These are phyloP conservation scores for Stegodyphus dumicola DNA, from an alignment of 1,140 invertebrate species.

Conservation along the genomic window DNA sequence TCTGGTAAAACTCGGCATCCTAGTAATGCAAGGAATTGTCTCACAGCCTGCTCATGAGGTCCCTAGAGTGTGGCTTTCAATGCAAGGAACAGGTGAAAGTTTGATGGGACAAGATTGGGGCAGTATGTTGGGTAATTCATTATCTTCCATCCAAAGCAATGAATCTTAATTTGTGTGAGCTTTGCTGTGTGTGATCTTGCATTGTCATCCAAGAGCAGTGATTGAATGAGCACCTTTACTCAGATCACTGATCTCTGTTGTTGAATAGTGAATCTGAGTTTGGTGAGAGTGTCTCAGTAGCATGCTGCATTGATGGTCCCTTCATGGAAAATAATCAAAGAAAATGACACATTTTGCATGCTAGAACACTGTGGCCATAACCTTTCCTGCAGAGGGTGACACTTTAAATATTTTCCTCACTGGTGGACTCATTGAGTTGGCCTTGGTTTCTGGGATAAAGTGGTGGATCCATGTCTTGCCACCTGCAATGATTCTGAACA, in stretches of 20 bases:
- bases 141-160: not conserved
- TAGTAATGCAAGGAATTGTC: too few relatives aligned
- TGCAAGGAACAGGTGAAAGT: not conserved
- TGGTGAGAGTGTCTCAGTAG: not conserved
- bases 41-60: too few relatives aligned
- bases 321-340: not conserved
- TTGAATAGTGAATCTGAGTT: not conserved
- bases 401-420: not conserved
- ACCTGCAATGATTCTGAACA: not conserved
- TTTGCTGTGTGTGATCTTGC: slow-evolving; percentile 1
- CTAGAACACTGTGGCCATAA: slow-evolving; percentile 2
- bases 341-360: not conserved
- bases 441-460: not conserved
- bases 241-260: not conserved
- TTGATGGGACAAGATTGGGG: not conserved
- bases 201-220: not conserved
- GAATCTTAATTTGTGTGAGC: not conserved
- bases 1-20: too few relatives aligned
- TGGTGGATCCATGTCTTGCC: not conserved
- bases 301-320: too few relatives aligned
- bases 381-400: not conserved
- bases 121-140: not conserved
- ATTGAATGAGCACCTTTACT: not conserved
- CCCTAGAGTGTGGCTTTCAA: too few relatives aligned
- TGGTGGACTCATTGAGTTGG: not conserved